Evolutionary conservation across 64 coral and sea anemone genomes (phyloP), one percentile per base, ranked within the genome.

Genomic region (Stichodactyla helianthus): DNA sequence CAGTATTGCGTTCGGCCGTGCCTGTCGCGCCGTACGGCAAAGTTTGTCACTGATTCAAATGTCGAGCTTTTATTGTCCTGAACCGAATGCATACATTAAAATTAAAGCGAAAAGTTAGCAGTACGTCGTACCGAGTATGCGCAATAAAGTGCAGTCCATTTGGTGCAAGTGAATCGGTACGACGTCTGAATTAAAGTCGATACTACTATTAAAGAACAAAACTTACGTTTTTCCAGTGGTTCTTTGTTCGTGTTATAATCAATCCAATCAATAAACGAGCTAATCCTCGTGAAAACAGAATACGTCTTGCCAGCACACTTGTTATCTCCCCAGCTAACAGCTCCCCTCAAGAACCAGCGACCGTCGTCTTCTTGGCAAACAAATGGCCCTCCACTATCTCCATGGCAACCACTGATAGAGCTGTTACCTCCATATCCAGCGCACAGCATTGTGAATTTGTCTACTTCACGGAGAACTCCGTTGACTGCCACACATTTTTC

Each of bases 281-380:
- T 84, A 14, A 84, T 28, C 15, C 83, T 55, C 7, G 56, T 23
- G 13, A 84, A 84, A 27, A 84, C 83, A 61, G 52, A 58, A 35
- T 84, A 84, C 0, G 6, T 19, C 18, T 63, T 55, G 5, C 56
- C 55, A 7, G 1, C 31, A 35, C 93, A 94, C 27, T 94, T 44
- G 14, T 91, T 63, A 26, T 94, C 93, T 11, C 93, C 93, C 93
- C 93, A 94, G 23, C 93, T 94, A 0, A 94, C 93, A 7, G 83
- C 53, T 53, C 93, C 93, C 1, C 93, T 74, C 27, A 94, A 65
- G 51, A 83, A 79, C 93, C 93, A 94, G 20, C 79, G 85, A 0
- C 93, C 89, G 6, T 54, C 88, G 8, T 76, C 77, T 23, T 79
- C 86, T 59, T 77, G 50, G 53, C 86, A 87, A 51, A 87, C 86